A percentile compares a stretch with the other conserved stretches of the same genome.
These are phyloP conservation scores for Habropoda laboriosa DNA, from an alignment of 1,140 invertebrate species.

Conservation along the genomic window DNA sequence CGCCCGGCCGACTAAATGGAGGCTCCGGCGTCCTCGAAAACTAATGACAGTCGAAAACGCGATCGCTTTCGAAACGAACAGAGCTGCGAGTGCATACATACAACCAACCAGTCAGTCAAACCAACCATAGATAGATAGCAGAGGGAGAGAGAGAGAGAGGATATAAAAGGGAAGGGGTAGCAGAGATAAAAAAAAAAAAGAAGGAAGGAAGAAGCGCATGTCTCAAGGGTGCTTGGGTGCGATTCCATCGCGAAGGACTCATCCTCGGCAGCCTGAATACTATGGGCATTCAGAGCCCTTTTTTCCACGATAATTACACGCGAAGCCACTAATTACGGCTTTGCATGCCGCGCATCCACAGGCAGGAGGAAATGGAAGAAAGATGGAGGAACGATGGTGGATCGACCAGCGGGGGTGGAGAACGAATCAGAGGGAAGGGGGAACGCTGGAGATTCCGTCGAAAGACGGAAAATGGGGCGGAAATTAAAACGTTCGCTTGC, in stretches of 20 bases:
- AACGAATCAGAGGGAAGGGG: not conserved
- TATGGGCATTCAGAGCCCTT: constrained; percentile 51
- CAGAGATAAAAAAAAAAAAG: not conserved
- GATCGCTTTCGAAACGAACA: constrained; percentile 48
- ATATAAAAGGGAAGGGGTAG: not conserved
- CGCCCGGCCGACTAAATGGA: constrained; percentile 10
- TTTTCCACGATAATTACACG: constrained; percentile 71
- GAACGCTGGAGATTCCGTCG: constrained; percentile 27
- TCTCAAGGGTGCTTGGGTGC: constrained; percentile 55
- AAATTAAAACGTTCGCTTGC: constrained; percentile 50
- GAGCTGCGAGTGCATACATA: too few relatives aligned
- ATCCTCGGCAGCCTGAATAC: constrained; percentile 37
- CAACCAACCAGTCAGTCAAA: not conserved
- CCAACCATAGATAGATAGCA: not conserved
- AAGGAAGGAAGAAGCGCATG: constrained; percentile 35
- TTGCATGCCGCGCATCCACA: constrained; percentile 46
- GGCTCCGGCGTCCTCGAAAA: not conserved
- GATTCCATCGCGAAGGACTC: constrained; percentile 47
- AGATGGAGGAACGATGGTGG: constrained; percentile 29
- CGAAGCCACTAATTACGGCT: constrained; percentile 70
- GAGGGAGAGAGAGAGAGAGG: not conserved
- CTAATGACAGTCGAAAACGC: constrained; percentile 42
- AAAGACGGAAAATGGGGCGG: constrained; percentile 51
- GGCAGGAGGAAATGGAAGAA: constrained; percentile 36
- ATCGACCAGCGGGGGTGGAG: constrained; percentile 11